Conservation (phyloP, 2,888 invertebrate genomes). For the Brenthis ino region DNA sequence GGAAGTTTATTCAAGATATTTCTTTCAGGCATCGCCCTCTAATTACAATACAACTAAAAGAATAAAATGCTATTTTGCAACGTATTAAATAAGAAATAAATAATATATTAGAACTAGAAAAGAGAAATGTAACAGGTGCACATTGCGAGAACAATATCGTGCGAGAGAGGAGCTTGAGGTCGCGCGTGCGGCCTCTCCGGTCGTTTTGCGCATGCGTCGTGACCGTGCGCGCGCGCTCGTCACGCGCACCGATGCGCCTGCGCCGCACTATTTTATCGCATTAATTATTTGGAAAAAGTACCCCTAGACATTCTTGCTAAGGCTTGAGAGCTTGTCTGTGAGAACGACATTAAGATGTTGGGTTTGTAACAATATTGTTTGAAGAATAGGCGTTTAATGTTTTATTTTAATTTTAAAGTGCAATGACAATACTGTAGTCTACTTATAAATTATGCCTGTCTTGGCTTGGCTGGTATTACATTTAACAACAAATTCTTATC, state of each 20-base stretch:
- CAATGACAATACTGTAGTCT: too few species aligned
- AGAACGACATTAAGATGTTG: slow-evolving; percentile 48
- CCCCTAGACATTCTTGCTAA: slow-evolving; percentile 66
- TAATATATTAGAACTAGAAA: slow-evolving; percentile 14
- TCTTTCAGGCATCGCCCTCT: too few species aligned
- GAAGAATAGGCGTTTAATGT: not conserved
- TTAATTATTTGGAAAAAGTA: slow-evolving; percentile 81
- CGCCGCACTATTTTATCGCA: slow-evolving; percentile 80
- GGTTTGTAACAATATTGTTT: not conserved
- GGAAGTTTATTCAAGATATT: too few species aligned
- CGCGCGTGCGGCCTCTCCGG: slow-evolving; percentile 71
- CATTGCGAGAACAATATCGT: slow-evolving; percentile 21
- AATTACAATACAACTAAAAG: too few species aligned
- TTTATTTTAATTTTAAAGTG: not conserved
- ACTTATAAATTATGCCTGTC: too few species aligned
- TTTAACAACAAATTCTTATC: too few species aligned
- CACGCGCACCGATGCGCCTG: slow-evolving; percentile 67
- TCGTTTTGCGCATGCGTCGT: slow-evolving; percentile 76
- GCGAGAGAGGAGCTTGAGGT: slow-evolving; percentile 50
- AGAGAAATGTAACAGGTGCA: slow-evolving; percentile 42
- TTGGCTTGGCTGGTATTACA: too few species aligned
- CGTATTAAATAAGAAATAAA: not conserved
- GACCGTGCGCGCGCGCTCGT: slow-evolving; percentile 77
- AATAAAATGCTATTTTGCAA: too few species aligned
- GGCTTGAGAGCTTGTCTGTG: slow-evolving; percentile 58